A percentile compares a stretch with the other conserved stretches of the same genome.
Conservation (phyloP, 2,888 invertebrate genomes). For the Protodeltote pygarga region DNA sequence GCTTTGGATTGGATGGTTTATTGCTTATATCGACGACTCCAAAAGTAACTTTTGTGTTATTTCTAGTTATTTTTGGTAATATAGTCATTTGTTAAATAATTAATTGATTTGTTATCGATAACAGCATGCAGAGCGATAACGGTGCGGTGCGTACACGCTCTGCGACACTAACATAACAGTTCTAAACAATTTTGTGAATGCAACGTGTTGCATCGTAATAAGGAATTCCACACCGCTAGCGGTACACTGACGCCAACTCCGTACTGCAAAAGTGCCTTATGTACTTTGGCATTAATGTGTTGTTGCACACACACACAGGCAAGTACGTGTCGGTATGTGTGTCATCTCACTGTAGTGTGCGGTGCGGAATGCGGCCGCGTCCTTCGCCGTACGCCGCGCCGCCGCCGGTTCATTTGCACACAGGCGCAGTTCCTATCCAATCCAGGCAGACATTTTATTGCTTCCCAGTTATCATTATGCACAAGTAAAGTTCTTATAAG, state of each 20-base stretch:
- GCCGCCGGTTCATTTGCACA: slow-evolving; percentile 83
- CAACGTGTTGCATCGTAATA: slow-evolving; percentile 71
- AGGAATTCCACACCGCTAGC: slow-evolving; percentile 72
- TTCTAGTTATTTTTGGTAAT: no score
- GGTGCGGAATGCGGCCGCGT: slow-evolving; percentile 84
- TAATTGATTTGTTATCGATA: no score
- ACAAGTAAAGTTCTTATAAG: slow-evolving; percentile 38
- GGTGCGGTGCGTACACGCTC: slow-evolving; percentile 51
- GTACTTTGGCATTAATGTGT: slow-evolving; percentile 69
- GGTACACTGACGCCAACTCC: slow-evolving; percentile 62
- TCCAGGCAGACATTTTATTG: slow-evolving; percentile 70
- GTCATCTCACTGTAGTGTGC: slow-evolving; percentile 77
- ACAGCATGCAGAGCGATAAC: slow-evolving; percentile 50
- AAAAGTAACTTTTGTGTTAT: no score
- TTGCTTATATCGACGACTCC: no score
- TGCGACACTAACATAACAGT: slow-evolving; percentile 47
- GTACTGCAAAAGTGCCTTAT: slow-evolving; percentile 71
- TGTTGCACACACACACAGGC: slow-evolving; percentile 61
- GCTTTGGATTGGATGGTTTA: no score
- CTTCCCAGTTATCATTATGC: slow-evolving; percentile 76
- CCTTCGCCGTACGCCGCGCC: slow-evolving; percentile 81
- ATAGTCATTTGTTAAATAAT: no score
- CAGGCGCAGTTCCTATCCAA: slow-evolving; percentile 71
- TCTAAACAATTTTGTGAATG: slow-evolving; percentile 65
- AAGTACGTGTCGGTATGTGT: slow-evolving; percentile 77